These are phyloP conservation scores for Cantharis flavilabris DNA, from an alignment of 2,888 invertebrate genomes.

Conservation along the genomic window DNA sequence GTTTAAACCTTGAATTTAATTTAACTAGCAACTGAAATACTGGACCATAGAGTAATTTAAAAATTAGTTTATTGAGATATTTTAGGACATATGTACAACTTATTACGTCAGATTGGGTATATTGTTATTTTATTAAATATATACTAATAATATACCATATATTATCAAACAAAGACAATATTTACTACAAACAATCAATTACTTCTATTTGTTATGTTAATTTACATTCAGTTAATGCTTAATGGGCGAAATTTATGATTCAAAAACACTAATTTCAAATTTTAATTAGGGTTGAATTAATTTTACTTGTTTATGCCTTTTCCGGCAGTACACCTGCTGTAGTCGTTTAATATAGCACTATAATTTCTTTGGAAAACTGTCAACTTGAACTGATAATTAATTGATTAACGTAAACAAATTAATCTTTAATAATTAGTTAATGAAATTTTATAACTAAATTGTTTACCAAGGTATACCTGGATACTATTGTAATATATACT, in stretches of 20 bases:
- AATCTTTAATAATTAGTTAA: background rate
- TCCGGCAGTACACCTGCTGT: constrained; percentile 30
- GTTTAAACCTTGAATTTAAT: too few relatives aligned
- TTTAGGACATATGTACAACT: background rate
- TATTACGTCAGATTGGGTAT: too few relatives aligned
- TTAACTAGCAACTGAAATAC: too few relatives aligned
- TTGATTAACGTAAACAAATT: background rate
- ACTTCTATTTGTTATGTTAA: background rate
- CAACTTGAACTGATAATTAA: background rate
- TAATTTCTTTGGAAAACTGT: background rate
- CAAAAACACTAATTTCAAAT: constrained; percentile 15
- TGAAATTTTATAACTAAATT: background rate
- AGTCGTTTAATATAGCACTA: constrained; percentile 13
- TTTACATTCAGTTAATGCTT: background rate
- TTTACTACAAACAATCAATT: background rate
- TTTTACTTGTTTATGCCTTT: constrained; percentile 32
- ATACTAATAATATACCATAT: background rate
- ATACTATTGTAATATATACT: too few relatives aligned
- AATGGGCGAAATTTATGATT: constrained; percentile 11
- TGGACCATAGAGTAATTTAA: background rate
- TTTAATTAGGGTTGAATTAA: constrained; percentile 29
- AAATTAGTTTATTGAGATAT: background rate
- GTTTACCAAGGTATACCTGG: background rate
- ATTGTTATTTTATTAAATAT: background rate
- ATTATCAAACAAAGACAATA: background rate